Percentiles rank a stretch among this genome's conserved stretches.
Evolutionary conservation across 2,797 vertebrate genomes (phyloP).

Genomic region (Ispidina picta): DNA sequence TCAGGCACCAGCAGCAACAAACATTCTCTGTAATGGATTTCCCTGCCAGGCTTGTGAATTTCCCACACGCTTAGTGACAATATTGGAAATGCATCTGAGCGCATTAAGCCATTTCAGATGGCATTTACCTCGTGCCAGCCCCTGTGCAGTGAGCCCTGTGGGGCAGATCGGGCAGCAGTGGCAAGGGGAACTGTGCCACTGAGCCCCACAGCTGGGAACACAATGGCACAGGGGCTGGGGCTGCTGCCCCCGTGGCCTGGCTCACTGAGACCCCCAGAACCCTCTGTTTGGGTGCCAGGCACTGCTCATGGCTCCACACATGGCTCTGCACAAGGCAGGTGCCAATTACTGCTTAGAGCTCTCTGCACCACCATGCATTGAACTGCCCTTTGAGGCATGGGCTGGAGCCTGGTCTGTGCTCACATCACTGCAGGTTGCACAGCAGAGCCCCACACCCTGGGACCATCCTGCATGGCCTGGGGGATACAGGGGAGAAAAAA

Average conservation of each 20-base stretch:
- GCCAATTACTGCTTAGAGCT: neutral
- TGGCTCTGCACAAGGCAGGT: neutral
- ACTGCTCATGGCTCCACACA: rapidly evolving
- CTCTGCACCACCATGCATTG: neutral
- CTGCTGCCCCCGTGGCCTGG: neutral
- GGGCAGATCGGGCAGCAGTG: neutral
- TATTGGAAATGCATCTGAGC: neutral
- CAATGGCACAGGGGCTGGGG: neutral
- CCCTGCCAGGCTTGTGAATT: neutral
- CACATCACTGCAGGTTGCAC: neutral
- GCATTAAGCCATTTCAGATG: neutral
- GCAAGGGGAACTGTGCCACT: neutral
- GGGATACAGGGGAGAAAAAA: neutral
- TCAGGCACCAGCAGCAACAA: neutral
- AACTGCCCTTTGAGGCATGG: neutral
- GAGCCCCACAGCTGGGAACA: neutral
- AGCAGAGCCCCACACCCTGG: neutral
- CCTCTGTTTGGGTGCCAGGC: neutral
- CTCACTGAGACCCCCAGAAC: neutral
- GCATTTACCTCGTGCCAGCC: neutral
- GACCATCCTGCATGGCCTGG: rapidly evolving
- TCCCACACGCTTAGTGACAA: neutral
- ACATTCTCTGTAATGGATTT: neutral
- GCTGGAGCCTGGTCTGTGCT: neutral
- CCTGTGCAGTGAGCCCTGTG: neutral